Evolutionary conservation across 1,140 invertebrate species (phyloP), one percentile per base, ranked within the genome.

Genomic region (Drosophila kanapiae): DNA sequence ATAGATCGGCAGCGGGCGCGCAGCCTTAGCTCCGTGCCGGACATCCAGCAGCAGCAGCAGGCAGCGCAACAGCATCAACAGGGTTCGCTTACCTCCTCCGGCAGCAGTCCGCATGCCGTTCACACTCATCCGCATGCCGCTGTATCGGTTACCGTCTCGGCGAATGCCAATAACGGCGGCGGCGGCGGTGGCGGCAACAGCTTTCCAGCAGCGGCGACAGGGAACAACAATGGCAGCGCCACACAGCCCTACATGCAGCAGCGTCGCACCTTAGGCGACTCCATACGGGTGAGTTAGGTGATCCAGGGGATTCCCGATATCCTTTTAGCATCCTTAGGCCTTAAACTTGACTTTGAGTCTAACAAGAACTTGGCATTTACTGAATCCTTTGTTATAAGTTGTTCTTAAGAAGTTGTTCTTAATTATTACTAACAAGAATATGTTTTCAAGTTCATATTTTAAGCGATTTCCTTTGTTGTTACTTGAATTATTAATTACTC

Each of bases 1-100:
- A 84, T 91, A 79, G 96, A 96, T 81, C 94, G 97, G 82, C 96
- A 97, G 91, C 93, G 97, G 68, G 96, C 97, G 16, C 94, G 97
- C 68, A 97, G 96, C 18, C 93, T 98, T 65, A 97, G 97, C 53
- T 97, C 96, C 69, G 97, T 97, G 68, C 96, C 96, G 4, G 96
- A 97, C 91, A 93, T 96, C 45, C 95, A 95, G 69, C 94, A 94
- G 29, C 82, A 84, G 14, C 79, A 81, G 53, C 82, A 77, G 62
- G 57, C 62, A 8, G 56, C 57, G 13, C 75, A 88, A 40, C 81
- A 87, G 31, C 79, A 83, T 65, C 74, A 84, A 29, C 78, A 82
- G n/a, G 70, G 70, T 4, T 74, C 70, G 31, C 37, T 74, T 14
- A 74, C 70, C 29, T 74, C 70, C 11, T 74, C 70, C 68, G 82